Percentiles rank a stretch among this genome's conserved stretches.
Conservation (phyloP, 2,888 invertebrate species). For the Lycophotia porphyrea region DNA sequence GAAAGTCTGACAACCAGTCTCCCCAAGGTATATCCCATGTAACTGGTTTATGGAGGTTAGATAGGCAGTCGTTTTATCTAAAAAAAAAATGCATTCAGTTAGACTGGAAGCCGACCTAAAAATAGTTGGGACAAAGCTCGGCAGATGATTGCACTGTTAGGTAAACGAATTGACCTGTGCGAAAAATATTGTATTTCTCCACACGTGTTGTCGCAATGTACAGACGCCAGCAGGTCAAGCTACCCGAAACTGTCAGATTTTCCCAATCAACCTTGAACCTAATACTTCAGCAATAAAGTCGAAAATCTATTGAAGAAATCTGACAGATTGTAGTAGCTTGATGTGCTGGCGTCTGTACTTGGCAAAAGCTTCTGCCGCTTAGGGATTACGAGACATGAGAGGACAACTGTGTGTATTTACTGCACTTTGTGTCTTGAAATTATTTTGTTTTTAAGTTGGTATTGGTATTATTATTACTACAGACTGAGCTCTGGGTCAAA, state of each 20-base stretch:
- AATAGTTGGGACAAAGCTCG: neutral
- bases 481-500: neutral
- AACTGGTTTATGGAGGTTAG: neutral
- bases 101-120: neutral
- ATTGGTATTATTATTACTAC: neutral
- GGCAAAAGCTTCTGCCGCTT: constrained; percentile 14
- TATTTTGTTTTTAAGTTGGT: neutral
- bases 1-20: neutral
- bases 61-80: neutral
- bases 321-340: no score
- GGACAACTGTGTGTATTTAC: constrained; percentile 26
- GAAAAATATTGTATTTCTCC: constrained; percentile 33
- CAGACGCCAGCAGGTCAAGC: no score
- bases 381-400: constrained; percentile 34
- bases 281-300: no score
- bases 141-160: neutral
- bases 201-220: constrained; percentile 3
- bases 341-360: no score
- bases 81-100: neutral
- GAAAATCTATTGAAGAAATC: no score
- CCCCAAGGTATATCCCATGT: neutral
- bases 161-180: neutral
- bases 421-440: neutral
- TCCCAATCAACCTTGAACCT: no score
- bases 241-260: no score